Conservation (phyloP, 2,113 vertebrate genomes). For the Nettapus auritus region DNA sequence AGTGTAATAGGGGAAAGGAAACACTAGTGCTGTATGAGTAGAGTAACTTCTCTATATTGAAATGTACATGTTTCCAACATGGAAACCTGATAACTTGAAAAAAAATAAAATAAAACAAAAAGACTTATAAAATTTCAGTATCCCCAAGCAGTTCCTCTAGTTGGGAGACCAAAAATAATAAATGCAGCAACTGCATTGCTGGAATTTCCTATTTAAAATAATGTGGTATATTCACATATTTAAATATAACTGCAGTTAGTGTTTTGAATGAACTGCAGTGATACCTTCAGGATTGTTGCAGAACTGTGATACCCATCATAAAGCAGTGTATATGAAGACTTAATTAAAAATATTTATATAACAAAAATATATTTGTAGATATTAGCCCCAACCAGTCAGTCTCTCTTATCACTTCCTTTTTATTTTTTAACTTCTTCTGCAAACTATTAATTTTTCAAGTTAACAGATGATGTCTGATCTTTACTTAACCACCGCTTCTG, state of each 20-base stretch:
- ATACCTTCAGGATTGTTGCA: neutral
- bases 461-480: neutral
- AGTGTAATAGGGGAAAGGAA: neutral
- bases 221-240: constrained; percentile 27
- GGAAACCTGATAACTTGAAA: neutral
- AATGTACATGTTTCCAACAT: neutral
- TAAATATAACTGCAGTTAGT: neutral
- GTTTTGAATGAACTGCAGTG: constrained; percentile 10
- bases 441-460: neutral
- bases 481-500: neutral
- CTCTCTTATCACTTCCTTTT: neutral
- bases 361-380: neutral
- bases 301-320: neutral
- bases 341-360: neutral
- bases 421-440: neutral
- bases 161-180: constrained; percentile 35
- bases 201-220: constrained; percentile 71
- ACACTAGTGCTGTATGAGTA: neutral
- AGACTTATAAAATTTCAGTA: constrained; percentile 9
- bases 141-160: neutral
- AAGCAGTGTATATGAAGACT: neutral
- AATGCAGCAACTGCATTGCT: constrained; percentile 32
- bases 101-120: neutral
- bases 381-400: neutral
- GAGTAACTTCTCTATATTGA: neutral